Evolutionary conservation across 2,888 invertebrate species (phyloP).

Genomic region (Dorcus hopei): DNA sequence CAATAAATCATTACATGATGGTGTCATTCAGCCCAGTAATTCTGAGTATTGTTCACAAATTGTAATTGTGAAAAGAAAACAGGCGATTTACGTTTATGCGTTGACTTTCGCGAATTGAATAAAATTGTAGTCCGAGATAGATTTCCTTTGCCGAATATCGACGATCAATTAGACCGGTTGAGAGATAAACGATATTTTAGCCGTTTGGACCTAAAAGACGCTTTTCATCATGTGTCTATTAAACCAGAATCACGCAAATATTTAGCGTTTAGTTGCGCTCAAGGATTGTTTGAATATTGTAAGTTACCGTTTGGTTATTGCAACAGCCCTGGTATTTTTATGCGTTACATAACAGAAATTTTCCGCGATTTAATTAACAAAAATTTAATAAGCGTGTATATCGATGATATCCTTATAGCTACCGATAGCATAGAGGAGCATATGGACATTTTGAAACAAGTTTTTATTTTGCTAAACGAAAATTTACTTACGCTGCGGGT

Average conservation of each 20-base stretch:
- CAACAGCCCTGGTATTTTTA: constrained; percentile 29
- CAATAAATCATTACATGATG: constrained; percentile 4
- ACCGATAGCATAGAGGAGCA: constrained; percentile 21
- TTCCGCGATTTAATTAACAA: constrained; percentile 17
- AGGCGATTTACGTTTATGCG: constrained; percentile 14
- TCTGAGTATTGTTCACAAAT: constrained; percentile 20
- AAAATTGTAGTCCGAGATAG: constrained; percentile 26
- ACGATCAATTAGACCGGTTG: constrained; percentile 9
- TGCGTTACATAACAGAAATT: constrained; percentile 26
- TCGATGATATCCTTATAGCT: constrained; percentile 28
- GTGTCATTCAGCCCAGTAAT: constrained; percentile 3
- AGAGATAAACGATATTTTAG: constrained; percentile 33
- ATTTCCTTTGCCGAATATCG: constrained; percentile 29
- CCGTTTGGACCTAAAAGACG: constrained; percentile 34
- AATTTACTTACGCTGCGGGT: constrained; percentile 20
- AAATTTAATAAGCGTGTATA: constrained; percentile 22
- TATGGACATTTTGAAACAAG: constrained; percentile 16
- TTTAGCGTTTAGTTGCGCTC: constrained; percentile 33
- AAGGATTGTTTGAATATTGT: constrained; percentile 31
- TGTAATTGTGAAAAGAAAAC: constrained; percentile 29
- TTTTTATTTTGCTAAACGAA: constrained; percentile 7
- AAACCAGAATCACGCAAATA: constrained; percentile 27
- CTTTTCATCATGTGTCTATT: constrained; percentile 38
- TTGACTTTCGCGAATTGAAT: constrained; percentile 10
- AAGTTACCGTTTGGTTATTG: constrained; percentile 29